Evolutionary conservation across 2,888 invertebrate genomes (phyloP), one percentile per base, ranked within the genome.

Genomic region (Aromia moschata): DNA sequence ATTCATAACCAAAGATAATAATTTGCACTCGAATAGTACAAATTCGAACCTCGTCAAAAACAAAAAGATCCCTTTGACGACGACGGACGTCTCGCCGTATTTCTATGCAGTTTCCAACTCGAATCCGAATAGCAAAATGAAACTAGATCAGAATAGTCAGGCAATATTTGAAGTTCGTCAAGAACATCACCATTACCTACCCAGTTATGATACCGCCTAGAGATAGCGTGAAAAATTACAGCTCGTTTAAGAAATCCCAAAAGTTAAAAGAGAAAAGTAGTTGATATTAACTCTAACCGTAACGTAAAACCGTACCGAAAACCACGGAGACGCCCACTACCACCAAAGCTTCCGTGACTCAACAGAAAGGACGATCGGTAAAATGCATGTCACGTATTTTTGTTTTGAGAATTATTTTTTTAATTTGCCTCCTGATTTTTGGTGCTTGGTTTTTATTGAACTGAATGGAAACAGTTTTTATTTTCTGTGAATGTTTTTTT

Each of bases 201-300:
- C 92, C 92, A 1, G 87, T 89, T 62, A 81, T 86, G 73, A 84
- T 85, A 67, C 85, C 86, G 2, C 72, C 79, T 31, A 73, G 76
- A 62, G 79, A 80, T 75, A 73, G 75, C 56, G 49, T 74, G 1
- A 79, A 79, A 71, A 74, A 74, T 59, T 71, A 72, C 41, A 76
- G 73, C 62, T 68, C 72, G 36, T 69, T 71, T 33, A 77, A 77
- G 72, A 78, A 79, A 69, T 65, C 70, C 7, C 80, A 79, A 68
- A 81, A 81, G 71, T 75, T 80, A 58, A 81, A 80, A 73, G 81
- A 81, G 68, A 81, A 80, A 72, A 81, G 81, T 64, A 74, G 81
- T n/a, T 40, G 81, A 81, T 71, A 73, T 80, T 60, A 79, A 80
- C 63, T 78, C 79, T 37, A 81, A 78, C 71, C 74, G 77, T 58